A percentile compares a stretch with the other conserved stretches of the same genome.
Conservation (phyloP, 2,113 vertebrate species). For the Lagopus muta region DNA sequence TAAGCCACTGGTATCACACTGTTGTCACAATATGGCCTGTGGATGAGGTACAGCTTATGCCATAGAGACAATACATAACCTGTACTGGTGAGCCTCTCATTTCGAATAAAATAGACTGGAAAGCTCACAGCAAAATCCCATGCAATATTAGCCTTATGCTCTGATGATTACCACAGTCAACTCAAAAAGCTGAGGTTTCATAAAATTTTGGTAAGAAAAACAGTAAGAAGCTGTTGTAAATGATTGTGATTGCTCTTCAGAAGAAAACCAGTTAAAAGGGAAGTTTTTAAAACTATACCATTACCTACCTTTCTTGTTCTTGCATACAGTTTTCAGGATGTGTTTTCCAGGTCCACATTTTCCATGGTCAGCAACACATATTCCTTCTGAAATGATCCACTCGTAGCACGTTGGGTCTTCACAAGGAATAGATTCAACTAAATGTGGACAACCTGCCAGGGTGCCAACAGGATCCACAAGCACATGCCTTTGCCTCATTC, state of each 20-base stretch:
- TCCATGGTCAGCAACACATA: constrained; percentile 79
- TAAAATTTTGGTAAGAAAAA: neutral
- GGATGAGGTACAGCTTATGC: too few species aligned
- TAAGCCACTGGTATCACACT: neutral
- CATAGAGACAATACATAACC: neutral
- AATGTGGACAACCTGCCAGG: constrained; percentile 82
- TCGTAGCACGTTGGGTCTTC: constrained; percentile 87
- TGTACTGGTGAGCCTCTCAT: neutral
- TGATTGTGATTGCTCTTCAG: neutral
- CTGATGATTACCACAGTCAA: neutral
- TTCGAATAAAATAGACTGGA: neutral
- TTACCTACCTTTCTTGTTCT: constrained; percentile 82
- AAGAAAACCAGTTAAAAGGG: neutral
- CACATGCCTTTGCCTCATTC: constrained; percentile 84
- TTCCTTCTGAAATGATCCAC: constrained; percentile 81
- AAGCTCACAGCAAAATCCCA: neutral
- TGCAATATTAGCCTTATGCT: neutral
- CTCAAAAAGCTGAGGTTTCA: neutral
- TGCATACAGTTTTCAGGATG: constrained; percentile 80
- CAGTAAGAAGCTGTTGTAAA: neutral
- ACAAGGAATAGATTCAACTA: constrained; percentile 89
- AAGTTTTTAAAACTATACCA: neutral
- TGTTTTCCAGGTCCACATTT: constrained; percentile 86
- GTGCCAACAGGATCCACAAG: constrained; percentile 75
- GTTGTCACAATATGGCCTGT: neutral